Evolutionary conservation across 2,113 vertebrate genomes (phyloP), one percentile per base, ranked within the genome.

Genomic region (Xiphophorus maculatus): DNA sequence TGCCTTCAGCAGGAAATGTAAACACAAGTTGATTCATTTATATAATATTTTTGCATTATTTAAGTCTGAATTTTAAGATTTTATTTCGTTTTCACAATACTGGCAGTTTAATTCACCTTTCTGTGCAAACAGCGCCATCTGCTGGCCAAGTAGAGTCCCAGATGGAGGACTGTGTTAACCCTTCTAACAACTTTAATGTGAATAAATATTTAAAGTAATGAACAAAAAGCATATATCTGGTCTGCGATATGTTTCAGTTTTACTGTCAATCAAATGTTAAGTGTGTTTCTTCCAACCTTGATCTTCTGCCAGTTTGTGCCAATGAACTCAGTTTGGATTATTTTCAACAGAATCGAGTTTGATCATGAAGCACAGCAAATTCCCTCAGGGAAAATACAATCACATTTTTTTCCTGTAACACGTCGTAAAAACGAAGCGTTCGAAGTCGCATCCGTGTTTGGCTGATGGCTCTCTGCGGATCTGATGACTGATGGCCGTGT

Each of bases 41-140:
- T 8, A 54, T 7, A n/a, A 58, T 51, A 48, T 48, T 32, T 11
- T 12, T 14, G 22, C 15, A 27, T 29, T 9, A 68, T 6, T 44
- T 17, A 44, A 29, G 5, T 8, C 15, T 22, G 64, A 13, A 17
- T 58, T 9, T n/a, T n/a, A 10, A n/a, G 51, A 58, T n/a, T 10
- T 58, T 58, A n/a, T 13, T 35, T 27, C 14, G 25, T 5, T 35
- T 22, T 35, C 17, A 29, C n/a, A 70, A 70, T 11, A 58, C 4
- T 13, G 60, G 10, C 37, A 44, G 60, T 68, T 76, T 14, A 70
- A 61, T 60, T 35, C 62, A 69, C 65, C 44, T 78, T 14, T 42
- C 35, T 15, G 22, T 27, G 71, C 60, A 27, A 66, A 14, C 44
- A 86, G 63, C 79, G 27, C 82, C 89, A 77, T 75, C 90, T 89